Evolutionary conservation across 2,797 vertebrate species (phyloP), one percentile per base, ranked within the genome.

Genomic region (Morus bassanus): DNA sequence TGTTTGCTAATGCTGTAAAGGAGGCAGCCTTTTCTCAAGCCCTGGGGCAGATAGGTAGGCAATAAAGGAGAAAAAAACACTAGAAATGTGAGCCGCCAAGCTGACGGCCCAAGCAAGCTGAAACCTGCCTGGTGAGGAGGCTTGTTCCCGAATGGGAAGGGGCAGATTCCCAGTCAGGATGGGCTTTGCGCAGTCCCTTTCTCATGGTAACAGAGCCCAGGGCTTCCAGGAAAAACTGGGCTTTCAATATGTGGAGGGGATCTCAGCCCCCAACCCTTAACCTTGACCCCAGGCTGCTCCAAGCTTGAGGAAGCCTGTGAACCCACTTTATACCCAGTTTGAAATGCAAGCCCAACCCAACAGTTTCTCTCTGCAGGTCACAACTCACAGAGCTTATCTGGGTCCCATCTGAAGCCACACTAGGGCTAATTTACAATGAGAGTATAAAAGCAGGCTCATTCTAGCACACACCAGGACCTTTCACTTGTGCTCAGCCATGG

Each of bases 21-120:
- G 88, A 95, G 94, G 82, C 95, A 93, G 75, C 31, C 76, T 93
- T 89, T 95, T 94, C 95, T 94, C 91, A 79, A 81, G 95, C 82
- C 95, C 88, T 60, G 73, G 93, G 93, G 94, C 91, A 85, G 85
- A 76, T 35, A 69, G 53, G 65, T 46, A 87, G 84, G 91, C 93
- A 93, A 75, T 95, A 94, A 95, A 96, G 83, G 69, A 88, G 89
- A 10, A 77, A 75, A 91, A 94, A 79, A 7, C 93, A 91, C 13
- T 54, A 96, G 91, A 96, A 96, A 92, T 74, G 65, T 85, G 87
- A 87, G 80, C 91, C 2, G 7, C 91, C 93, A 76, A 94, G 78
- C 70, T 69, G 83, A 92, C 22, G 31, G 94, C 89, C 88, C 76
- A 8, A 95, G 93, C 97, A 96, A 96, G 97, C 94, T 67, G 87